Evolutionary conservation across 35 echinoderm and acorn worm genomes (phyloP).

Genomic region (Apostichopus parvimensis): DNA sequence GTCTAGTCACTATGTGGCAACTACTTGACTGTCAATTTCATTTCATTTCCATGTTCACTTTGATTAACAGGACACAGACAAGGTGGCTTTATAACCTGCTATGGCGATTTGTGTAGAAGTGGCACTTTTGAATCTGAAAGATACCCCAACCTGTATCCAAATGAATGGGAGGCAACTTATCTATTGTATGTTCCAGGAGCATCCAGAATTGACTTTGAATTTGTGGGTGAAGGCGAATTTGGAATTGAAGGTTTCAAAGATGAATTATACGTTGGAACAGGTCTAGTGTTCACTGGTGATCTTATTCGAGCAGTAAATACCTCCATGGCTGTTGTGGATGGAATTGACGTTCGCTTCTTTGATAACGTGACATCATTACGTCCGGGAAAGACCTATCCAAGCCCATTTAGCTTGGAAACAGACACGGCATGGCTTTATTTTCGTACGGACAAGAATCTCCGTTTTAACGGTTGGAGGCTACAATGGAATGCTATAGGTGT

Average conservation of each 20-base stretch:
- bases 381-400: neutral
- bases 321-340: neutral
- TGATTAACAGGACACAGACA: neutral
- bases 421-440: constrained; percentile 35
- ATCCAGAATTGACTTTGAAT: constrained; percentile 53
- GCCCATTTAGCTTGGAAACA: constrained; percentile 15
- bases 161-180: constrained; percentile 42
- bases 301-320: neutral
- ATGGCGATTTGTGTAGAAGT: constrained; percentile 27
- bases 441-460: constrained; percentile 14
- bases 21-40: neutral
- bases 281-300: constrained; percentile 5
- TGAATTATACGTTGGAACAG: constrained; percentile 65
- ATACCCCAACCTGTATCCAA: constrained; percentile 47
- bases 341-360: constrained; percentile 5
- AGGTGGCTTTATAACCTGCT: constrained; percentile 53
- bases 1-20: no score
- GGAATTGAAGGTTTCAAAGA: constrained; percentile 68
- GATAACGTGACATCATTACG: constrained; percentile 18
- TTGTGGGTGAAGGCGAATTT: constrained; percentile 34
- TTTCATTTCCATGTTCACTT: neutral
- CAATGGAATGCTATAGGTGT: neutral
- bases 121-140: constrained; percentile 47
- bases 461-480: neutral
- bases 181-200: constrained; percentile 70